phyloP scores from a whole-genome alignment of 2,888 invertebrate genomes.

The Aphidius colemani region DNA sequence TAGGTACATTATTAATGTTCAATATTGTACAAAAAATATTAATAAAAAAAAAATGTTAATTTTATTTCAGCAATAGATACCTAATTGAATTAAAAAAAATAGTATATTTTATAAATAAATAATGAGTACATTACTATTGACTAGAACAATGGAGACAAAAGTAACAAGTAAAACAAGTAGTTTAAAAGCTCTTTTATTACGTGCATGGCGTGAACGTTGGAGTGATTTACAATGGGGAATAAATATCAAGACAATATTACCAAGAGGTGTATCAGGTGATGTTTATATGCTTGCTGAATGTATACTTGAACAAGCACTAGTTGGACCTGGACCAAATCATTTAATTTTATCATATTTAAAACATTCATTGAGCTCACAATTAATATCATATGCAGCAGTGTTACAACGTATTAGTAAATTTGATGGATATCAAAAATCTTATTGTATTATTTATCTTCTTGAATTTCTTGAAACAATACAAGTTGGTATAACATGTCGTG shows the following conservation, averaged over 20 bases:
- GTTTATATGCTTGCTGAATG: conserved; percentile 92
- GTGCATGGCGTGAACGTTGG: conserved; percentile 96
- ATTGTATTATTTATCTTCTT: conserved; percentile 83
- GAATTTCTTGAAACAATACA: conserved; percentile 80
- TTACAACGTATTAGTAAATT: conserved; percentile 87
- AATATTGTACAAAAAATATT: too few species aligned
- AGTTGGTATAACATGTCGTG: conserved; percentile 70
- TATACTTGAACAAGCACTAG: conserved; percentile 90
- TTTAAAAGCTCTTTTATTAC: conserved; percentile 76
- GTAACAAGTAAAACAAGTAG: conserved; percentile 83
- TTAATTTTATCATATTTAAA: conserved; percentile 89
- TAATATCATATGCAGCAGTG: conserved; percentile 90
- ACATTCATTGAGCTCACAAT: conserved; percentile 86
- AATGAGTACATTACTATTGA: conserved; percentile 38
- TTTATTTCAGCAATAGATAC: too few species aligned
- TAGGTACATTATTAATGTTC: too few species aligned
- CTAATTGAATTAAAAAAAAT: too few species aligned
- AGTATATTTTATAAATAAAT: conserved; percentile 14
- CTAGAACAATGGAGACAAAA: conserved; percentile 73
- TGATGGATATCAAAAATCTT: conserved; percentile 83
- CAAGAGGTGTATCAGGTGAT: conserved; percentile 90
- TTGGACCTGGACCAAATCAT: conserved; percentile 91
- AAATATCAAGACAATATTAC: conserved; percentile 88
- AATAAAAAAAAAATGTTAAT: too few species aligned
- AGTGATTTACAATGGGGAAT: conserved; percentile 95